A percentile compares a stretch with the other conserved stretches of the same genome.
Evolutionary conservation across 1,140 invertebrate species (phyloP).

Genomic region (Heliconius hermathena): DNA sequence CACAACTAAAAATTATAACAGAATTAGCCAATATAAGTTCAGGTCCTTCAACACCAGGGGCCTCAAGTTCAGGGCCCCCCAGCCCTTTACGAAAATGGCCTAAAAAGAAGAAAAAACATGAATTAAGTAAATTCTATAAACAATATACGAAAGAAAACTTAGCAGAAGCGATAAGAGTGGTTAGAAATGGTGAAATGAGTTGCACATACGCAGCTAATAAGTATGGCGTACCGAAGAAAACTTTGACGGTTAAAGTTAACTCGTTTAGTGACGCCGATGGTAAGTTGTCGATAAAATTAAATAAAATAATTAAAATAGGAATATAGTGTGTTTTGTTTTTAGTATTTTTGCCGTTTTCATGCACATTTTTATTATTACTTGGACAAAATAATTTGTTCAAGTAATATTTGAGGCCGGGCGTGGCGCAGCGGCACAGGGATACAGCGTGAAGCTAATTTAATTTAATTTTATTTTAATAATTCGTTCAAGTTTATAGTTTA

Average conservation of each 20-base stretch:
- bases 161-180: conserved; percentile 26
- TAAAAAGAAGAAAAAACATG: conserved; percentile 39
- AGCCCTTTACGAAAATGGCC: conserved; percentile 43
- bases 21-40: neutral
- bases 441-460: no score
- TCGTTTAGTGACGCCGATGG: neutral
- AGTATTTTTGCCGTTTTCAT: no score
- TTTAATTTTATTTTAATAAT: no score
- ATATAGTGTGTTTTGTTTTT: no score
- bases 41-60: conserved; percentile 3
- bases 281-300: neutral
- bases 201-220: neutral
- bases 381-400: no score
- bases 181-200: conserved; percentile 20
- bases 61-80: neutral
- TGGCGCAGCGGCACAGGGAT: no score
- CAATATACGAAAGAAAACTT: conserved; percentile 43
- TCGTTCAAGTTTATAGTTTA: no score
- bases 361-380: no score
- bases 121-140: conserved; percentile 47
- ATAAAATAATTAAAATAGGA: no score
- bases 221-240: conserved; percentile 34
- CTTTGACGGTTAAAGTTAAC: conserved; percentile 22
- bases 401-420: no score
- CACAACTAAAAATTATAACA: neutral